Base-by-base conservation (phyloP, 2,888 invertebrate genomes). In the Oconnorella tubifera region DNA sequence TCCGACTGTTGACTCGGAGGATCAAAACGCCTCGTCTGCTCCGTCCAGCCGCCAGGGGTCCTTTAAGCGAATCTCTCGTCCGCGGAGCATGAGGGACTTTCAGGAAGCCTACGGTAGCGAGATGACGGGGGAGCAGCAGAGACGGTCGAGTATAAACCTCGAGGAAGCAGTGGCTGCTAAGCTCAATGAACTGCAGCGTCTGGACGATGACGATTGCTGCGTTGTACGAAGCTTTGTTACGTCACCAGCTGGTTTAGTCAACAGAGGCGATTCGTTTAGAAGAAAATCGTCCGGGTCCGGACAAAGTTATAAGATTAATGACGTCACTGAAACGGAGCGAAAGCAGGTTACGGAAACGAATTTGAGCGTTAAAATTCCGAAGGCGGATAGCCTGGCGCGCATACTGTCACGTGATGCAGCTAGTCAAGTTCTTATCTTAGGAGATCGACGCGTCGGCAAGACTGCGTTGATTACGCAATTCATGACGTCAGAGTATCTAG, bases 401-500 rank as follows among this genome's bases (percentile, higher is more conserved):
- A 40, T 33, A 14, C 6, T 62, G 1, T 65, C 65, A 10, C 56
- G 56, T 25, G 65, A 65, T 19, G n/a, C 29, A 29, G 23, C 62
- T 3, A 51, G 57, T 33, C 19, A 27, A 23, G 66, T 63, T n/a
- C 28, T 66, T 2, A 33, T 66, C 33, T 49, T 66, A 28, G 66
- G 66, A 58, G 62, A 63, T 50, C 50, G 29, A 1, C 56, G 62
- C 28, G 66, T 66, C 19, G 66, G 66, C n/a, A 66, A 66, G 33
- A 58, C 66, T 3, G 32, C 56, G 23, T 57, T 66, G 19, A 55
- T 66, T 33, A 62, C 57, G 14, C 66, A 66, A 31, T 66, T 66
- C 59, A 64, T 66, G 32, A 63, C 66, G 1, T 66, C 66, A n/a
- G 66, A 66, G 57, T 62, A 66, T 23, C 62, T 66, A 1, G 62